Evolutionary conservation across 1,140 invertebrate species (phyloP), one percentile per base, ranked within the genome.

Genomic region (Condylostylus longicornis): DNA sequence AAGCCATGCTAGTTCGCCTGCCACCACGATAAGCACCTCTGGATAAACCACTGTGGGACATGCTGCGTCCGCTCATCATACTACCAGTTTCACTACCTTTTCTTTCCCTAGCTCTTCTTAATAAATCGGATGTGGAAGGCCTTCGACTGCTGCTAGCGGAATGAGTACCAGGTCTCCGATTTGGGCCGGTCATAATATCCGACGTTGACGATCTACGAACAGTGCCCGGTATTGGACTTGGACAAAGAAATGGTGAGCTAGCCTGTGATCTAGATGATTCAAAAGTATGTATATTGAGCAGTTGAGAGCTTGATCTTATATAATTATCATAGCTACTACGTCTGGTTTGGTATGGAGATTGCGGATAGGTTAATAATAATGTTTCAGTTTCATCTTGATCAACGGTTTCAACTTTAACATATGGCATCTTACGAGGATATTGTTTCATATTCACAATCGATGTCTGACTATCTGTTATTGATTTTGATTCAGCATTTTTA

Each of bases 1-100:
- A 58, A 19, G 58, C 58, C 52, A 61, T 61, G 45, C 58, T 61
- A 13, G 54, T 60, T 17, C 58, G 45, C 0, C 42, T 33, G 14
- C 45, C 42, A 18, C 33, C 28, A 1, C 43, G 42, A 12, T 34
- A 18, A 12, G 48, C 49, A 33, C 53, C 52, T n/a, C 53, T 36
- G 14, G 53, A 46, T 25, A 54, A 22, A 6, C 53, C 50, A 18
- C 53, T 49, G 22, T 60, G 57, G 23, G 58, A 61, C 7, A 54
- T 52, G 32, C 58, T 61, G 30, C 58, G 46, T 5, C 55, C 55
- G n/a, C n/a, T n/a, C 49, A 58, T 58, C 21, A 53, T 42, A 8
- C 21, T 19, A 18, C 28, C 13, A 6, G 50, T 45, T 42, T 56
- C 56, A 21, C 55, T 58, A 36, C 55, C 56, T 30, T 53, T 53